phyloP scores from a whole-genome alignment of 2,113 vertebrate species.

The crab-eating macaque (Macaca fascicularis) region T2T-MFA8v1.1 NC_088387.1:106388001-106388500 shows the following conservation, averaged over 20 bases:
- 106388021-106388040: conserved; percentile 70
- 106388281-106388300: background rate
- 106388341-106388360: background rate
- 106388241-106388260: background rate
- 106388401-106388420: rapidly evolving
- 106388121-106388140: no score
- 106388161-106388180: background rate
- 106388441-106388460: background rate
- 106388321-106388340: background rate
- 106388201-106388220: background rate
- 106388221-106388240: rapidly evolving
- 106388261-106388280: background rate
- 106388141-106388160: background rate
- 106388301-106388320: rapidly evolving
- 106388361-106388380: background rate
- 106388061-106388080: background rate
- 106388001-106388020: conserved; percentile 75
- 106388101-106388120: background rate
- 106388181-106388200: no score
- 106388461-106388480: background rate
- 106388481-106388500: background rate
- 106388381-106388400: background rate
- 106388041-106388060: background rate
- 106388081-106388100: background rate
- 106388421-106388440: background rate